phyloP scores from a whole-genome alignment of 2,888 invertebrate species.

The Pseudanteris insignis region DNA sequence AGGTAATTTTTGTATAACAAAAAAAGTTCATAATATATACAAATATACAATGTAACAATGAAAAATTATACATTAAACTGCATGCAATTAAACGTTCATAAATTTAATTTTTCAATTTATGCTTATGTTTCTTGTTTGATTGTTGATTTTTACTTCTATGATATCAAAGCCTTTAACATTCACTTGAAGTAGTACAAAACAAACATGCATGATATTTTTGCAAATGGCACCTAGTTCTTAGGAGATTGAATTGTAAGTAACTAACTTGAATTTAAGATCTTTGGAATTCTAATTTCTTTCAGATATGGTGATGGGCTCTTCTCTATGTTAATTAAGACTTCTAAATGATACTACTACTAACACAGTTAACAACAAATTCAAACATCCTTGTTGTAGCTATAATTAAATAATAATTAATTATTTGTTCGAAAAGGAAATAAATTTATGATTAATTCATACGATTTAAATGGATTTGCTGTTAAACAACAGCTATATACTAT shows the following conservation, averaged over 20 bases:
- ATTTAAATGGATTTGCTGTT: too few relatives aligned
- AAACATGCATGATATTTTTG: conserved; percentile 14
- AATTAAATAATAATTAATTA: conserved; percentile 22
- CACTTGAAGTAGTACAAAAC: neutral
- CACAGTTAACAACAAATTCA: conserved; percentile 42
- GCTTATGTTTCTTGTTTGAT: too few relatives aligned
- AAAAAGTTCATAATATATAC: too few relatives aligned
- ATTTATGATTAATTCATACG: too few relatives aligned
- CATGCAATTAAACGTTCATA: too few relatives aligned
- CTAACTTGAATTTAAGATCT: conserved; percentile 46
- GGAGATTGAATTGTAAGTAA: conserved; percentile 12
- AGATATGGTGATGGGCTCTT: conserved; percentile 62
- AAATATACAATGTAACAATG: too few relatives aligned
- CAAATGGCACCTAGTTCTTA: neutral
- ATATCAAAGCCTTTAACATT: neutral
- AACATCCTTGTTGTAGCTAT: conserved; percentile 18
- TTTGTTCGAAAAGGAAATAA: too few relatives aligned
- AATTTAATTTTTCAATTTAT: too few relatives aligned
- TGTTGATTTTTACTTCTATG: too few relatives aligned
- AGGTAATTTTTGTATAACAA: too few relatives aligned
- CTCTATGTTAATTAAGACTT: conserved; percentile 51
- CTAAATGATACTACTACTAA: conserved; percentile 48
- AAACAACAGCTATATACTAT: too few relatives aligned
- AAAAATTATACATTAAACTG: too few relatives aligned
- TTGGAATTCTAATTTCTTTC: conserved; percentile 60